Base-by-base conservation (phyloP, 2,113 vertebrate species). In the Pluvianellus socialis region DNA sequence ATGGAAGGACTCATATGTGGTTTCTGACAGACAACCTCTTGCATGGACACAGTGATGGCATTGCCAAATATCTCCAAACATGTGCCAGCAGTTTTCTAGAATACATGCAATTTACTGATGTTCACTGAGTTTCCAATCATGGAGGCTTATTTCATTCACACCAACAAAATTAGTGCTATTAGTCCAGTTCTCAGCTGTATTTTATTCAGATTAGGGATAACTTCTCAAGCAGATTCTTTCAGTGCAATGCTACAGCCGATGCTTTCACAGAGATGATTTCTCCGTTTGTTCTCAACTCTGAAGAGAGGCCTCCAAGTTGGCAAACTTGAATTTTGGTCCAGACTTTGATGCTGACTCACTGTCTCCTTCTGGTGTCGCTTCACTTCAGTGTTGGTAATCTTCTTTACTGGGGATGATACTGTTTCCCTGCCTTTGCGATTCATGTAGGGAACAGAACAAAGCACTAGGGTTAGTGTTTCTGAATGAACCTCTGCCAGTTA, bases 321-420 rank as follows among this genome's bases (percentile, higher is more conserved):
- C 50, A 95, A 81, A 66, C 40, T 79, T 84, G 38, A 68, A 66
- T 85, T 95, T 94, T 73, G 35, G 66, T 87, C n/a, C 63, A 59
- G 95, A 55, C 42, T 92, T 76, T 40, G 85, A 61, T 85, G 92
- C 85, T 92, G 85, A 96, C 62, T 94, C 94, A 92, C 85, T 92
- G 63, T 87, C 75, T 97, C 67, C 49, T 89, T 53, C 91, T 75
- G 71, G 56, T 90, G 63, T 68, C 6, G 7, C 45, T 92, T 92
- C 6, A 2, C 40, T 93, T 88, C 71, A 77, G 23, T 35, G 62
- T 42, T 81, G 52, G 62, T 24, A n/a, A 8, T 95, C 89, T 96
- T 92, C 67, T 89, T 94, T 52, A 53, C 50, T 5, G 8, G 45
- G 42, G 35, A 82, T 82, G 81, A 80, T 45, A 72, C 47, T 28